Evolutionary conservation across 2,888 invertebrate species (phyloP).

Genomic region (Petrolisthes cinctipes): DNA sequence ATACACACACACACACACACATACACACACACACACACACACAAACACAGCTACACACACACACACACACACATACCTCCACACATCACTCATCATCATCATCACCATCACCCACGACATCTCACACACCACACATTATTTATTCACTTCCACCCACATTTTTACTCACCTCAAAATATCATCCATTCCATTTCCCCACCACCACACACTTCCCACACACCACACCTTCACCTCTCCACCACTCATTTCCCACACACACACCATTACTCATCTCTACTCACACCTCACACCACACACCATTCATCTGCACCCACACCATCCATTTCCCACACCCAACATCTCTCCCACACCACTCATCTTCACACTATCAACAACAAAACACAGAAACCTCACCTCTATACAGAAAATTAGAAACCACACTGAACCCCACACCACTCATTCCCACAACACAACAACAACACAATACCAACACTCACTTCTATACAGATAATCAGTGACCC

Average conservation of each 20-base stretch:
- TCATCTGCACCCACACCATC: neutral
- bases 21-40: too few species aligned
- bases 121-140: conserved; percentile 6
- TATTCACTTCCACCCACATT: neutral
- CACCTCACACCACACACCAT: neutral
- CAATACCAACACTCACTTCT: neutral
- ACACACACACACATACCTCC: too few species aligned
- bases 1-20: too few species aligned
- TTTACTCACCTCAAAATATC: neutral
- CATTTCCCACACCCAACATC: neutral
- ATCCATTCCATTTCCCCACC: neutral
- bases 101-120: neutral
- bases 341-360: neutral
- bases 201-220: neutral
- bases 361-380: too few species aligned
- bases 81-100: too few species aligned
- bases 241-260: neutral
- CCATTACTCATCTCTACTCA: neutral
- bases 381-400: too few species aligned
- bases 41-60: too few species aligned
- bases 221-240: too few species aligned
- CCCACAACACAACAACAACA: neutral
- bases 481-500: neutral
- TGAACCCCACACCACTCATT: neutral
- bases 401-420: too few species aligned